Evolutionary conservation across 2,888 invertebrate species (phyloP).

Genomic region (Plebejus anna): DNA sequence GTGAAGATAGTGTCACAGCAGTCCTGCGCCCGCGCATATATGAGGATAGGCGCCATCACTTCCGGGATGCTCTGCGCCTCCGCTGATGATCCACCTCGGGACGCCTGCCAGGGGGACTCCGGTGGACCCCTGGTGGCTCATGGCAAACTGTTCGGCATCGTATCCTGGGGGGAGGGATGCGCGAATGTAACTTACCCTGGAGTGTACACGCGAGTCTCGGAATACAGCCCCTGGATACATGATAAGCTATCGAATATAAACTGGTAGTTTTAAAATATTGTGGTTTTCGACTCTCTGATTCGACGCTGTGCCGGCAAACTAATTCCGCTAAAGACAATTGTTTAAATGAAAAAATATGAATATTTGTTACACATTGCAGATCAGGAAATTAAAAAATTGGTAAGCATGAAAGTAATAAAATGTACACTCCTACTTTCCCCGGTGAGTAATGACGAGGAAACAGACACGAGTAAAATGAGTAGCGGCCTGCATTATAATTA

Average conservation of each 20-base stretch:
- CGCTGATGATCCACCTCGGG: slow-evolving; percentile 53
- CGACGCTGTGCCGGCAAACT: not conserved
- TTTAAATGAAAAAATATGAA: too few species aligned
- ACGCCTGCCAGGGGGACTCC: slow-evolving; percentile 80
- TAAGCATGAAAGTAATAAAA: slow-evolving; percentile 1
- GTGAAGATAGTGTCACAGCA: slow-evolving; percentile 62
- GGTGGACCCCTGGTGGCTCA: slow-evolving; percentile 79
- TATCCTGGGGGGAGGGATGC: slow-evolving; percentile 81
- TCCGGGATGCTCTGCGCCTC: slow-evolving; percentile 70
- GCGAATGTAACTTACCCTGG: slow-evolving; percentile 75
- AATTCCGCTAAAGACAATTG: too few species aligned
- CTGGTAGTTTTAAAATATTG: not conserved
- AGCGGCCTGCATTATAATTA: slow-evolving; percentile 36
- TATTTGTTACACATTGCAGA: not conserved
- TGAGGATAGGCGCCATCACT: slow-evolving; percentile 51
- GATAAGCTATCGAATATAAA: slow-evolving; percentile 30
- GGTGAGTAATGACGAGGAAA: not conserved
- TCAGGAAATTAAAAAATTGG: not conserved
- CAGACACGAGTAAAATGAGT: slow-evolving; percentile 32
- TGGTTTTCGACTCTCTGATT: not conserved
- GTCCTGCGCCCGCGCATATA: slow-evolving; percentile 60
- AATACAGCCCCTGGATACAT: slow-evolving; percentile 60
- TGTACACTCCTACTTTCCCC: not conserved
- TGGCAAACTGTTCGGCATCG: slow-evolving; percentile 70
- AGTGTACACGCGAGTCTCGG: slow-evolving; percentile 76